Conservation (phyloP, 2,888 invertebrate genomes). For the Drosophila villosipedis region DNA sequence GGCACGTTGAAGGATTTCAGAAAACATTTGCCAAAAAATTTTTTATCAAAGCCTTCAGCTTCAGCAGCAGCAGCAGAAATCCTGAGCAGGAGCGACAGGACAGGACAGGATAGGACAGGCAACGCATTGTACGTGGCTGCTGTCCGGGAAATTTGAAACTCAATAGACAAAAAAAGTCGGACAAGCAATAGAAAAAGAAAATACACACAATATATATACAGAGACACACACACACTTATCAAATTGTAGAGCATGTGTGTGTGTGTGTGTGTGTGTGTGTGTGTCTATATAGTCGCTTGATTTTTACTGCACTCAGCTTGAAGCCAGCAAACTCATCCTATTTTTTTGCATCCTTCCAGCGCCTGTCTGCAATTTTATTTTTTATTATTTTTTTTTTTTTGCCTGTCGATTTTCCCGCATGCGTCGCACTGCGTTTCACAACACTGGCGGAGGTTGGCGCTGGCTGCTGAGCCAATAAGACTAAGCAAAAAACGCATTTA, state of each 20-base stretch:
- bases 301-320: constrained; percentile 79
- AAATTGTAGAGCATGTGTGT: background rate
- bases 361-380: constrained; percentile 71
- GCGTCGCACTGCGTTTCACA: constrained; percentile 50
- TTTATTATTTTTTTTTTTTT: constrained; percentile 36
- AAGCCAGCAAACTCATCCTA: constrained; percentile 22
- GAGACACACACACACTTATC: background rate
- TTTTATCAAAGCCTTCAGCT: constrained; percentile 81
- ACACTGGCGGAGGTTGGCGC: constrained; percentile 18
- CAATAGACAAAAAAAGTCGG: constrained; percentile 74
- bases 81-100: constrained; percentile 27
- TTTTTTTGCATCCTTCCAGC: constrained; percentile 13
- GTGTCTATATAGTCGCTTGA: constrained; percentile 69
- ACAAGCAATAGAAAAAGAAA: constrained; percentile 79
- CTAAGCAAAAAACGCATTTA: constrained; percentile 80
- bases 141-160: constrained; percentile 79
- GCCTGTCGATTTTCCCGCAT: constrained; percentile 58
- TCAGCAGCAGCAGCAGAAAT: constrained; percentile 42
- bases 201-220: constrained; percentile 36
- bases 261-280: constrained; percentile 1
- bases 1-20: constrained; percentile 67
- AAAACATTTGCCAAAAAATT: constrained; percentile 77
- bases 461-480: constrained; percentile 63
- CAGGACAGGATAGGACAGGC: constrained; percentile 14
- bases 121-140: constrained; percentile 62